Base-by-base conservation (phyloP, 1,140 invertebrate genomes). In the Vanessa atalanta region DNA sequence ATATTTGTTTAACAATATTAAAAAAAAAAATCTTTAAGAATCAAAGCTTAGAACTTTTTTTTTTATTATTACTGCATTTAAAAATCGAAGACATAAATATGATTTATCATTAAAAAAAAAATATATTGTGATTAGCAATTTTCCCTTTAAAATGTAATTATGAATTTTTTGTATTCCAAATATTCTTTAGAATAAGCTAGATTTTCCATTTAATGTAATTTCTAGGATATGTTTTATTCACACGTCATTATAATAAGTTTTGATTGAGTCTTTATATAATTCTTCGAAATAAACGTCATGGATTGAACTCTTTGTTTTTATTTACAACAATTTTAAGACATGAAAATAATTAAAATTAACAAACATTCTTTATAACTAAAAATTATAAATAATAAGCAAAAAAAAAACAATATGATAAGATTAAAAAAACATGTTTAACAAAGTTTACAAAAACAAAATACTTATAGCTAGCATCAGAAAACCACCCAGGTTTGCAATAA, bases 161-260 rank as follows among this genome's bases (percentile, higher is more conserved):
- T 66, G 47, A 65, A 67, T 72, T 67, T 55, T 73, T 78, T 72
- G 37, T 76, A 80, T 78, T 80, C 83, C 78, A 84, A 87, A 84
- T 85, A 82, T 73, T 47, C 70, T 77, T 70, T 84, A 83, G 77
- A 77, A 66, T 70, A 76, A 81, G 78, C 74, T 84, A 83, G 77
- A 16, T 63, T n/a, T 63, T 71, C 37, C 47, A 75, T 76, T 51
- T 79, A 77, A 78, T 80, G 80, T 64, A 64, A 71, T 61, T 82
- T 73, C 47, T 81, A 81, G 72, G 65, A 70, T 79, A 80, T 78
- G 69, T 83, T 85, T 78, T 81, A 78, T n/a, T 81, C 76, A 79
- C 73, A 31, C 78, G 77, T 86, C 79, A 81, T 83, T 83, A 80
- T 67, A 75, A 8, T 72, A 79, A 82, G 78, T 68, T 68, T 53